Conservation (phyloP, 2,888 invertebrate species). For the Nebria salina region DNA sequence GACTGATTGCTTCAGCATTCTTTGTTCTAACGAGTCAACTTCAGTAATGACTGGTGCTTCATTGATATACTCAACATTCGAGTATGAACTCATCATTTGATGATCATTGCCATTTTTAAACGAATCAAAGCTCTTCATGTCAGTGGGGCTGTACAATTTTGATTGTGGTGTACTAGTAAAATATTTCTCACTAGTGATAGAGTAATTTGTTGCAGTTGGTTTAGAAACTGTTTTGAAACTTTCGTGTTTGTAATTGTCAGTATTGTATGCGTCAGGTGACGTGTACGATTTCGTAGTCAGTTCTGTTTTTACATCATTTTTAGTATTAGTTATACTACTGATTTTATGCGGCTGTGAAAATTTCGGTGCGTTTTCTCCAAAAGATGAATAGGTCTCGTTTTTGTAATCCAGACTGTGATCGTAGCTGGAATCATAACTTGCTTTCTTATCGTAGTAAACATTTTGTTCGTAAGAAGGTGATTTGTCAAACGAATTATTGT, state of each 20-base stretch:
- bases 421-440: constrained; percentile 49
- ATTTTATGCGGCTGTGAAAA: constrained; percentile 26
- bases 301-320: constrained; percentile 30
- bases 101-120: constrained; percentile 50
- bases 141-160: constrained; percentile 44
- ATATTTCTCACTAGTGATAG: constrained; percentile 58
- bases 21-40: constrained; percentile 71
- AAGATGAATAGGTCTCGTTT: constrained; percentile 48
- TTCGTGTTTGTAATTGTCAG: constrained; percentile 59
- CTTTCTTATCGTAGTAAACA: constrained; percentile 20
- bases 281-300: constrained; percentile 55
- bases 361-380: constrained; percentile 33
- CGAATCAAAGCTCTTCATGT: constrained; percentile 39
- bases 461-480: constrained; percentile 8
- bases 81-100: constrained; percentile 55
- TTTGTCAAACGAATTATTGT: constrained; percentile 31
- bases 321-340: constrained; percentile 14
- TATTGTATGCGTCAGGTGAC: constrained; percentile 60
- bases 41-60: constrained; percentile 61
- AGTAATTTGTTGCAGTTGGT: constrained; percentile 51
- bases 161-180: constrained; percentile 56
- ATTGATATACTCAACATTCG: constrained; percentile 58
- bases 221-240: constrained; percentile 28
- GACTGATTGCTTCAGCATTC: constrained; percentile 74
- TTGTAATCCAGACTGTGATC: constrained; percentile 57